A percentile compares a stretch with the other conserved stretches of the same genome.
Conservation (phyloP, 2,113 vertebrate genomes). For the Bufo gargarizans region DNA sequence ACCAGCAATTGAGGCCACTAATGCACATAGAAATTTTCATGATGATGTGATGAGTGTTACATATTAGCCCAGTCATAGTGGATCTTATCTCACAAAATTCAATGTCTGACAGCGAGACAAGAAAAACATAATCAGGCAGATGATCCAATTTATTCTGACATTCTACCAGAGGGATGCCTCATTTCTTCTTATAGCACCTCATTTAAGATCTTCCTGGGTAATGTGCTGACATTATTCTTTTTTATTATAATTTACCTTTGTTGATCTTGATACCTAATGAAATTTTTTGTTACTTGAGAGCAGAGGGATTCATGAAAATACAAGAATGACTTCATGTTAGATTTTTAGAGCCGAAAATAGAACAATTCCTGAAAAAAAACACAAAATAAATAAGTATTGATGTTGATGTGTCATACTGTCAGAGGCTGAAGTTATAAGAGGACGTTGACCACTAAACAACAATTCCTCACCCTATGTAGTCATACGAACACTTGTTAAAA, state of each 20-base stretch:
- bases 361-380: not conserved
- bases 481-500: too few relatives aligned
- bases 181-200: not conserved
- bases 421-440: too few relatives aligned
- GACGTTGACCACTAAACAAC: too few relatives aligned
- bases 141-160: slow-evolving; percentile 17
- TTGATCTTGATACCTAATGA: not conserved
- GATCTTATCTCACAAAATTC: not conserved
- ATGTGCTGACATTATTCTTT: not conserved
- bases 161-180: not conserved
- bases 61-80: not conserved
- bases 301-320: not conserved
- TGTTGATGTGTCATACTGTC: too few relatives aligned
- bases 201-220: not conserved
- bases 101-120: slow-evolving; percentile 4
- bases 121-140: slow-evolving; percentile 17
- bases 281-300: not conserved
- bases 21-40: not conserved
- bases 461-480: too few relatives aligned
- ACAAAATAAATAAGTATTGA: too few relatives aligned
- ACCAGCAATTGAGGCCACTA: too few relatives aligned
- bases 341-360: not conserved
- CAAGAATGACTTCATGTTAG: not conserved
- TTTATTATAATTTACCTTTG: slow-evolving; percentile 17
- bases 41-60: too few relatives aligned